Conservation (phyloP, 1,140 invertebrate genomes). For the Saxidomus purpurata region DNA sequence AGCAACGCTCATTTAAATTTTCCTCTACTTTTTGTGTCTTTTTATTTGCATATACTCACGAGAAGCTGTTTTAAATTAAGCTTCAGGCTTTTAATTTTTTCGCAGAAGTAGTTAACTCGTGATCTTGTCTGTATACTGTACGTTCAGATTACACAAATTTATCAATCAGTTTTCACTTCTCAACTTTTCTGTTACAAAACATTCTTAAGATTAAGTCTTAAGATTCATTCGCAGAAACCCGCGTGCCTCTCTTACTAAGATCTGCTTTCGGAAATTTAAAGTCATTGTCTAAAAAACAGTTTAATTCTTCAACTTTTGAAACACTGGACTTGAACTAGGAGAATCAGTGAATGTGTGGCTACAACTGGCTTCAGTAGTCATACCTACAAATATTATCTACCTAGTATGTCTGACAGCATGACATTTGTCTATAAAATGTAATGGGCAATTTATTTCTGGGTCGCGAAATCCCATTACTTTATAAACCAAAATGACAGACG, state of each 20-base stretch:
- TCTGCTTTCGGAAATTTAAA: constrained; percentile 15
- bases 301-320: constrained; percentile 6
- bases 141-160: constrained; percentile 24
- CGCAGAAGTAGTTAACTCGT: neutral
- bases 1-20: constrained; percentile 18
- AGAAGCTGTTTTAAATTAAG: constrained; percentile 19
- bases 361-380: neutral
- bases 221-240: neutral
- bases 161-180: constrained; percentile 24
- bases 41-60: constrained; percentile 29
- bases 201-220: neutral
- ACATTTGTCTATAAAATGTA: constrained; percentile 16
- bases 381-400: constrained; percentile 7
- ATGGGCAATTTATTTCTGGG: neutral
- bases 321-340: no score
- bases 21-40: constrained; percentile 24
- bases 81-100: neutral
- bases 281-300: neutral
- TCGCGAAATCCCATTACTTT: constrained; percentile 14
- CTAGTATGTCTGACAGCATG: neutral
- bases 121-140: neutral
- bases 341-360: no score
- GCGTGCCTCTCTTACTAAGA: constrained; percentile 16
- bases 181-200: neutral
- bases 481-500: no score